Evolutionary conservation across 2,888 invertebrate species (phyloP).

Genomic region (Lagria hirta): DNA sequence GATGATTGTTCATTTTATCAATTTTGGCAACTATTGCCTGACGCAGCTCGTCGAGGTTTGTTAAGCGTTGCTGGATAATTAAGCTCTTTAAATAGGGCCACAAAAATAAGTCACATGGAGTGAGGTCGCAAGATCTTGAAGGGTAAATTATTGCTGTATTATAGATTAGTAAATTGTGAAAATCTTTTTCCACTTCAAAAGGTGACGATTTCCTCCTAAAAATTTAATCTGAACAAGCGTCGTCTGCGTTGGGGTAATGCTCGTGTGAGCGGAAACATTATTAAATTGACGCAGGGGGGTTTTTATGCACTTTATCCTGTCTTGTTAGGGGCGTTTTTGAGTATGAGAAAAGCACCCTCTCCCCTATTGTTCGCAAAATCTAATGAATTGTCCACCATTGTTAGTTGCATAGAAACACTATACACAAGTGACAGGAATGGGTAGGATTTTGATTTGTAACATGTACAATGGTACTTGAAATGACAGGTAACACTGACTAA

Average conservation of each 20-base stretch:
- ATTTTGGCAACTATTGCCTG: too few species aligned
- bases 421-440: conserved; percentile 37
- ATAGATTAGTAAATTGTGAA: too few species aligned
- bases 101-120: too few species aligned
- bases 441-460: conserved; percentile 26
- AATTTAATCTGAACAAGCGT: conserved; percentile 44
- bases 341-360: conserved; percentile 23
- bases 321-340: conserved; percentile 22
- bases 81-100: too few species aligned
- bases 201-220: conserved; percentile 35
- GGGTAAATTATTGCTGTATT: too few species aligned
- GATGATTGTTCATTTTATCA: too few species aligned
- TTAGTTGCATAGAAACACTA: conserved; percentile 36
- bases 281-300: conserved; percentile 52
- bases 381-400: conserved; percentile 48
- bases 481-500: too few species aligned
- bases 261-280: conserved; percentile 48
- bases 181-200: too few species aligned
- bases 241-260: conserved; percentile 35
- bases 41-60: too few species aligned
- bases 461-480: too few species aligned
- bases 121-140: too few species aligned
- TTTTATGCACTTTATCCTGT: conserved; percentile 47
- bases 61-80: too few species aligned
- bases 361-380: conserved; percentile 40